A percentile compares a stretch with the other conserved stretches of the same genome.
phyloP scores from a whole-genome alignment of 2,797 vertebrate species.

The Cryptoprocta ferox region DNA sequence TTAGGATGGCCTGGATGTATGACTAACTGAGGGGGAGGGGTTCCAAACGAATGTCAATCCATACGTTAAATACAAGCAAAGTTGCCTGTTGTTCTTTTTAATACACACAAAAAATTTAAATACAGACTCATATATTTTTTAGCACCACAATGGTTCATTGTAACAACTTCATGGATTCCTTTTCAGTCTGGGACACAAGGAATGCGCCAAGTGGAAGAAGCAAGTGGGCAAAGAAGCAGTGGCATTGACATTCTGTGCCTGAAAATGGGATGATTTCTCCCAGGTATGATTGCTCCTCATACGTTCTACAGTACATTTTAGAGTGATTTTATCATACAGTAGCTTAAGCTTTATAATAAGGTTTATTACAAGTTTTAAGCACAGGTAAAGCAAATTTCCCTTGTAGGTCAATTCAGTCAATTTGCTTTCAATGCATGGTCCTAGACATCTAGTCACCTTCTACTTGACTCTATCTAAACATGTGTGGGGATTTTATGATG shows the following conservation, averaged over 20 bases:
- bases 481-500: neutral
- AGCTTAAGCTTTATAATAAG: neutral
- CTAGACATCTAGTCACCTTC: neutral
- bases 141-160: neutral
- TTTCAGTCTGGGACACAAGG: neutral
- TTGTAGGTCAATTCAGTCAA: neutral
- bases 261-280: neutral
- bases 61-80: neutral
- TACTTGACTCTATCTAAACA: neutral
- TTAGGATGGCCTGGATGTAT: no score
- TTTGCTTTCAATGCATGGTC: neutral
- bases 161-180: neutral
- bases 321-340: neutral
- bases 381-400: neutral
- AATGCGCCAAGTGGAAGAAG: neutral
- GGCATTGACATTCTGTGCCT: neutral
- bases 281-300: neutral
- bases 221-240: rapidly evolving
- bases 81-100: neutral
- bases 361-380: neutral
- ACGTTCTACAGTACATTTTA: neutral
- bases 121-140: neutral
- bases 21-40: neutral
- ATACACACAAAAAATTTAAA: neutral
- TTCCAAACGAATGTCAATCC: neutral